phyloP scores from a whole-genome alignment of 1,140 invertebrate genomes.

The Drosophila ananassae region DNA sequence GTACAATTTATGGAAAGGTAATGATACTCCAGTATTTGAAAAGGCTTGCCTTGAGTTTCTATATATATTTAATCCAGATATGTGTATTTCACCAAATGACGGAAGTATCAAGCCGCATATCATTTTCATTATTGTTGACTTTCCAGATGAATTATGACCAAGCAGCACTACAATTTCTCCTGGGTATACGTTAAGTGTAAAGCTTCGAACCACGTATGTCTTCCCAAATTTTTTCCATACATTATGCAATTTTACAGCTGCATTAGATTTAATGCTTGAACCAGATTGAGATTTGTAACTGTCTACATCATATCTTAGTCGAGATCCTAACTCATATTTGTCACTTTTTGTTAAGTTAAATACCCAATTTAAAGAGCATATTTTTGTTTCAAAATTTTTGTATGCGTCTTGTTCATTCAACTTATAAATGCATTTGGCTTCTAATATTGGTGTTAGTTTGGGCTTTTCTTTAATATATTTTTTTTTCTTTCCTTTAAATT shows the following conservation, averaged over 20 bases:
- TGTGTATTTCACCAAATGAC: constrained; percentile 13
- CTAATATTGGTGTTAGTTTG: too few species aligned
- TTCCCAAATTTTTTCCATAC: constrained; percentile 45
- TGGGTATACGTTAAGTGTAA: constrained; percentile 31
- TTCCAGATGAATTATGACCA: constrained; percentile 53
- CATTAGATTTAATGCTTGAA: too few species aligned
- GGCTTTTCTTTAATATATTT: background rate
- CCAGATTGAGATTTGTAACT: background rate
- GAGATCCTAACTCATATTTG: background rate
- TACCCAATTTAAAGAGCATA: background rate
- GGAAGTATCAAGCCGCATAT: constrained; percentile 14
- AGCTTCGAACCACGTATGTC: constrained; percentile 18
- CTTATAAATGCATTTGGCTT: too few species aligned
- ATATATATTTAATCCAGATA: constrained; percentile 18
- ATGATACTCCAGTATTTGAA: constrained; percentile 2
- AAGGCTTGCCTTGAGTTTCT: constrained; percentile 4
- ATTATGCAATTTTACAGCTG: constrained; percentile 22
- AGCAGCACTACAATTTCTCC: constrained; percentile 52
- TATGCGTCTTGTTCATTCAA: too few species aligned
- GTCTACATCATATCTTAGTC: background rate
- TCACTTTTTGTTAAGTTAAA: background rate
- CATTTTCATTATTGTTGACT: constrained; percentile 48
- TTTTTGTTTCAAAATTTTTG: background rate
- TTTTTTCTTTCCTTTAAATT: too few species aligned
- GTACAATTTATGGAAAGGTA: constrained; percentile 1